phyloP scores from a whole-genome alignment of 2,888 invertebrate species.

The Didymodactylos carnosus region DNA sequence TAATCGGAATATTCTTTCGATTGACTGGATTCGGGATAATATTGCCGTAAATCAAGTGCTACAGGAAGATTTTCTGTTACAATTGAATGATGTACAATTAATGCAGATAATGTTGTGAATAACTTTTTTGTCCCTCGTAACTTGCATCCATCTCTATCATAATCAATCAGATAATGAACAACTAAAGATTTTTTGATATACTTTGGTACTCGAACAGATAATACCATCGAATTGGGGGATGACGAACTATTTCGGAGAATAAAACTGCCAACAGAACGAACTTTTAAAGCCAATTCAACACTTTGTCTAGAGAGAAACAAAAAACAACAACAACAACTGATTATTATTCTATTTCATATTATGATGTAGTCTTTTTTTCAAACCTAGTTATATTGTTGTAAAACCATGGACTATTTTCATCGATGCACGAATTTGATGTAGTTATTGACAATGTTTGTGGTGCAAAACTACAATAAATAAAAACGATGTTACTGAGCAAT shows the following conservation, averaged over 20 bases:
- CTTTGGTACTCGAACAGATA: conserved; percentile 10
- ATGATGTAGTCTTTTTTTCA: not conserved
- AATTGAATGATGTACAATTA: not conserved
- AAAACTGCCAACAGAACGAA: not conserved
- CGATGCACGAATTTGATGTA: not conserved
- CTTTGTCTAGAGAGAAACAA: not conserved
- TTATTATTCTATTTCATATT: not conserved
- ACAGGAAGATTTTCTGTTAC: not conserved
- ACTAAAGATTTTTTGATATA: not conserved
- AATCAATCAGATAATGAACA: conserved; percentile 2
- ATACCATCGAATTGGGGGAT: not conserved
- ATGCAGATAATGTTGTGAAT: not conserved
- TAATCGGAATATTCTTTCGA: too few species aligned
- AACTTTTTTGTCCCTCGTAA: not conserved
- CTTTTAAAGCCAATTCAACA: not conserved
- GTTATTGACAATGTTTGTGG: not conserved
- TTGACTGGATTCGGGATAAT: too few species aligned
- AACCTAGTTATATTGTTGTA: not conserved
- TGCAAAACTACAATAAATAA: not conserved
- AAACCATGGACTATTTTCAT: not conserved
- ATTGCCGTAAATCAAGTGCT: not conserved
- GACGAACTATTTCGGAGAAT: not conserved
- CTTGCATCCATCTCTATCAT: not conserved
- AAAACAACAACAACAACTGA: not conserved
- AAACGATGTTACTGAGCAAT: not conserved